Evolutionary conservation across 2,113 vertebrate species (phyloP), one percentile per base, ranked within the genome.

Genomic region (Tyto alba): DNA sequence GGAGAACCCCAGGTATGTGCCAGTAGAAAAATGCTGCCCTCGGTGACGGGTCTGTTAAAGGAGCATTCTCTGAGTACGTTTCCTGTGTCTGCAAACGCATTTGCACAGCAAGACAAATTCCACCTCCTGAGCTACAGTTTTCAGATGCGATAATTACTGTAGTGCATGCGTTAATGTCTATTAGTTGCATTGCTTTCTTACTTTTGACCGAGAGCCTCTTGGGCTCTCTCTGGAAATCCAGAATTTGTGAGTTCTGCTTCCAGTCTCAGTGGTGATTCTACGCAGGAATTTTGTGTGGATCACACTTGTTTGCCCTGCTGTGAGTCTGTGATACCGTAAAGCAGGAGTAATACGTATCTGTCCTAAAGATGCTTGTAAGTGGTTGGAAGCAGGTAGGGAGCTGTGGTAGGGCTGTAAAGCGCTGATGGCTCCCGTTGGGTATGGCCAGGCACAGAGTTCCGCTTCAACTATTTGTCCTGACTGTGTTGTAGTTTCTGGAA

Each of bases 1-100:
- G 99, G 99, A 96, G 99, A 99, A 92, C 99, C 99, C 67, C 99
- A 99, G 98, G 99, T 99, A 98, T 23, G 96, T 91, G 69, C 68
- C 77, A 34, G 52, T 29, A 36, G 40, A 43, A 81, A 74, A 32
- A 1, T 11, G 8, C 29, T 53, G 1, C 18, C 6, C 72, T n/a
- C n/a, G n/a, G 57, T 3, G 56, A 16, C 56, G 72, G 30, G 27
- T 50, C 26, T 85, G 1, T 6, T 56, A n/a, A 85, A 89, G 22
- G 56, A 69, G 2, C 29, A 6, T 26, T 66, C 67, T 18, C 27
- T 69, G 22, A 41, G 38, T 41, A 25, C 48, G 23, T 40, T 81
- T 41, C 3, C 16, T 45, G 32, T 40, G 89, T 68, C n/a, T 85
- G 36, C 9, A 21, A 6, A 10, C 41, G 16, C 45, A 88, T 68